Base-by-base conservation (phyloP, 2,888 invertebrate species). In the Eumerus sabulonum region DNA sequence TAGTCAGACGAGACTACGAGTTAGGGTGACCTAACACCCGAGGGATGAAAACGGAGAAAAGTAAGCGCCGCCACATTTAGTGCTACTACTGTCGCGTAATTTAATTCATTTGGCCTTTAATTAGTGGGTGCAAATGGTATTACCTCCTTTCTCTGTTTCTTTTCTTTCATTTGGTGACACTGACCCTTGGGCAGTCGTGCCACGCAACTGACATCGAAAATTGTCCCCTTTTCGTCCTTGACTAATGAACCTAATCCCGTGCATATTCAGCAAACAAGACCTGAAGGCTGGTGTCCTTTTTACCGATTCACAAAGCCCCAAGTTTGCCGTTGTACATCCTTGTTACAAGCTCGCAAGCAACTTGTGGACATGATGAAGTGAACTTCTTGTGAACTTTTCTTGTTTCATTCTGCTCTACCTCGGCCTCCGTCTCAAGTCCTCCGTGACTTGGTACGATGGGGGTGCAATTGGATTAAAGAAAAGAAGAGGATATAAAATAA, bases 281-380 rank as follows among this genome's bases (percentile, higher is more conserved):
- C 60, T 72, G 62, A 59, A 67, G 57, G 60, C 53, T 62, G 27
- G 27, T n/a, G n/a, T 68, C 47, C 63, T 50, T 67, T 67, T 77
- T 68, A 73, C 51, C 67, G 73, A 68, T 77, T 77, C 67, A 53
- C 51, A 59, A 63, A 63, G 73, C 59, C 62, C 57, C 53, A 77
- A 77, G 63, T 68, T 76, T 68, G 13, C 63, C 50, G 38, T 48
- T 77, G 50, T 51, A 38, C 59, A 64, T 64, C 67, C 73, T 67
- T 73, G 66, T 62, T 42, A 19, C 35, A 56, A 40, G 44, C 40
- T 66, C n/a, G 38, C 50, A 27, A 27, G 17, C 53, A 77, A 73
- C 77, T 77, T 77, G 77, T 77, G 73, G 77, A 77, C 77, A 73
- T 72, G 66, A 77, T 72, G 67, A 73, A 73, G 77, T 73, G 77